Evolutionary conservation across 2,797 vertebrate species (phyloP), one percentile per base, ranked within the genome.

Genomic region (Hypotaenidia philippensis): DNA sequence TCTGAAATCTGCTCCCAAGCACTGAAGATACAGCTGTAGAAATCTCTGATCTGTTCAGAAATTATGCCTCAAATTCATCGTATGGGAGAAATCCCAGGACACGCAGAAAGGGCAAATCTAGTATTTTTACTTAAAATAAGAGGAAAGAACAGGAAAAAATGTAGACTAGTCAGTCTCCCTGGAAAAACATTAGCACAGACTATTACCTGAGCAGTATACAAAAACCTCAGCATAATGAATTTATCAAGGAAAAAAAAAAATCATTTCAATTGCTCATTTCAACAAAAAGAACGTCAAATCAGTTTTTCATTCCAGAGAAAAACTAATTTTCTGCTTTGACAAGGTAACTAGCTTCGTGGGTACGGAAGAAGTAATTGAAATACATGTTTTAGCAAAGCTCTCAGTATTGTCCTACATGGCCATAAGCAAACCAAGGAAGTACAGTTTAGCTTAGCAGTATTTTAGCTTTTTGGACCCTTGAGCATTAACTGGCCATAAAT

Each of bases 21-120:
- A 68, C 0, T 75, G 68, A 81, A 78, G 38, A 26, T 57, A 78
- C 45, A 78, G 11, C 32, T 84, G n/a, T 17, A 85, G 72, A 64
- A 86, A 88, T 85, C 60, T 76, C 88, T 83, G 65, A 78, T 74
- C 49, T 63, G 19, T 72, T 88, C 44, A 83, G 77, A 93, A 95
- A 81, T 82, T 32, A 83, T 23, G n/a, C 45, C 76, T 55, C 55
- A 88, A 93, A 84, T 61, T 53, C 53, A 12, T 41, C 40, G 23
- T 32, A 69, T 55, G 20, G 19, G 41, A 87, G 55, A 74, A 44
- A 85, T 66, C 68, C 45, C 71, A 79, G 52, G 41, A 90, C 65
- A 88, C 31, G 25, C 1, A 41, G 40, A 49, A 49, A 82, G 22
- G 14, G 23, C 15, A 83, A 74, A 80, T 40, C 79, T 9, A 40